phyloP scores from a whole-genome alignment of 2,113 vertebrate species.

The Pygoscelis antarcticus region DNA sequence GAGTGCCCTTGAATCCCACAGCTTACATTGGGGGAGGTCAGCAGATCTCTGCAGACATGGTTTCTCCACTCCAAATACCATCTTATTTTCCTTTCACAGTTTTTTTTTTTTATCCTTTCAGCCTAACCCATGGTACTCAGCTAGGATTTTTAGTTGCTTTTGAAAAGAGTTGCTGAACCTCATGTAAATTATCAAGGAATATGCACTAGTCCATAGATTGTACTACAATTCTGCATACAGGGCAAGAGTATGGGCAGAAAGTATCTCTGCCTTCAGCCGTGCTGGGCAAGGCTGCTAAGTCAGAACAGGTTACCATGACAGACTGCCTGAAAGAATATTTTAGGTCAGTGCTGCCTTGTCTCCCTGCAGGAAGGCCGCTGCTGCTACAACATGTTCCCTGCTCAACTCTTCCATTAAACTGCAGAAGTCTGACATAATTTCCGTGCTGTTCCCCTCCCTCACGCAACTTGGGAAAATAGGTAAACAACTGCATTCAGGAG shows the following conservation, averaged over 20 bases:
- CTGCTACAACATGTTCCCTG: neutral
- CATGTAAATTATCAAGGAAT: neutral
- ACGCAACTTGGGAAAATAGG: neutral
- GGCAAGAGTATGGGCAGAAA: neutral
- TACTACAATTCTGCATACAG: neutral
- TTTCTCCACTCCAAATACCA: neutral
- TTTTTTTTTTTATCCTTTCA: neutral
- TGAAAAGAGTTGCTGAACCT: neutral
- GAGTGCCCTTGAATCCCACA: neutral
- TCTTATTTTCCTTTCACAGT: neutral
- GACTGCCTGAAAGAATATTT: neutral
- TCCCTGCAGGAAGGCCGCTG: neutral
- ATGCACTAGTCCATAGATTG: neutral
- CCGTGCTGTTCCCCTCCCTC: neutral
- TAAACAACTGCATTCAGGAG: neutral
- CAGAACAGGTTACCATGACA: neutral
- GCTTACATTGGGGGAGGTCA: neutral
- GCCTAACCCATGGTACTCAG: neutral
- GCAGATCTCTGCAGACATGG: neutral
- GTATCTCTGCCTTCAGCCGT: neutral
- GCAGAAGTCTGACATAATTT: neutral
- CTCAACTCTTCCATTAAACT: neutral
- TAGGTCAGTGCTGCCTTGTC: neutral
- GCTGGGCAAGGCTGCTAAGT: neutral
- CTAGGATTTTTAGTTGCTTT: neutral